Base-by-base conservation (phyloP, 2,797 vertebrate genomes). In the Neosalanx taihuensis region DNA sequence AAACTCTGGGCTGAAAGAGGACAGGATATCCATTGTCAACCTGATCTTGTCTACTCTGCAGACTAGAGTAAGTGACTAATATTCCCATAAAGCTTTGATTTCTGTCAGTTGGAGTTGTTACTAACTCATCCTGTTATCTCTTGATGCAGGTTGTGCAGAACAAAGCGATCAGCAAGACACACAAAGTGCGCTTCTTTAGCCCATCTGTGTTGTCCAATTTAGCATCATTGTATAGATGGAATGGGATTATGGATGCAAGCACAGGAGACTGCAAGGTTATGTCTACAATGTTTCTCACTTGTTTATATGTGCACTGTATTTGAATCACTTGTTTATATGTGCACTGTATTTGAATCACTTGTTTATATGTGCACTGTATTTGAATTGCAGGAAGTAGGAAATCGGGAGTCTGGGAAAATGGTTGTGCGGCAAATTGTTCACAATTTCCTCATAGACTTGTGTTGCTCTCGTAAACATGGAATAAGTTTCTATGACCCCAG, bases 161-260 rank as follows among this genome's bases (percentile, higher is more conserved):
- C 84, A 96, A 93, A 81, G 91, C 71, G 0, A 78, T 99, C 68
- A 98, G 88, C 57, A 99, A 99, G 87, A 99, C 98, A 0, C 97
- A 99, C 91, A 99, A 98, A 75, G 93, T 99, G 33, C 95, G 91
- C 0, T 97, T 99, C 82, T 99, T 99, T 76, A 94, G 92, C 0
- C 87, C 93, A 0, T 90, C 92, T 6, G 26, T 96, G 2, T 76
- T 99, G 79, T 89, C 90, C 82, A 93, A 93, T 70, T 88, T 99
- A 0, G 92, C 96, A 0, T 94, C 95, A 0, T 90, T 99, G 23
- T 99, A 98, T 79, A 90, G 81, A 59, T 99, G 97, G 97, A 95
- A 94, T 7, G 98, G 97, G 15, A 92, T 95, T 67, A 89, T 89
- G 3, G 97, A 99, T 56, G 94, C 94, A 57, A 84, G 77, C 68